Percentiles rank a stretch among this genome's conserved stretches.
Conservation (phyloP, 2,888 invertebrate genomes). For the Nymphalis c-album region DNA sequence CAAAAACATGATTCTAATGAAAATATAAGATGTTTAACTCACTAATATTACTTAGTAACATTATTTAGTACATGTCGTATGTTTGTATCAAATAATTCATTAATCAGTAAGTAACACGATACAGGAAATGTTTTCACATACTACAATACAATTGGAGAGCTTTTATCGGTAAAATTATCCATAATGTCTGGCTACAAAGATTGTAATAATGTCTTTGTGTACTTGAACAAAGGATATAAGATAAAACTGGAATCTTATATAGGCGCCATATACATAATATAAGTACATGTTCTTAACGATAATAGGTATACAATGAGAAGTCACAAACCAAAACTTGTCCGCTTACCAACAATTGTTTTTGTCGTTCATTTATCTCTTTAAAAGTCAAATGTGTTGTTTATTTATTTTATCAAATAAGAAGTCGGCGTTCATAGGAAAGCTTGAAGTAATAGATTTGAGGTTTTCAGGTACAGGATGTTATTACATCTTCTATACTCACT, state of each 20-base stretch:
- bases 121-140: neutral
- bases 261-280: neutral
- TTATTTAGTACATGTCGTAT: no score
- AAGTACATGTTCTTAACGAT: neutral
- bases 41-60: no score
- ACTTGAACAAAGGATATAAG: conserved; percentile 4
- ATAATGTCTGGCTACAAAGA: neutral
- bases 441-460: no score
- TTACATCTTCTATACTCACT: no score
- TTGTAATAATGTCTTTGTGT: neutral
- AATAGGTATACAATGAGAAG: neutral
- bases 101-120: neutral
- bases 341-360: no score
- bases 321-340: neutral
- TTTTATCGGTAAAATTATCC: conserved; percentile 1
- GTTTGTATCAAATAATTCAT: neutral
- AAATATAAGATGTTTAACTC: no score
- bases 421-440: no score
- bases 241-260: neutral
- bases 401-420: no score
- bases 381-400: no score
- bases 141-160: neutral
- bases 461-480: no score
- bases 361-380: no score
- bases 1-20: no score